Percentiles rank a stretch among this genome's conserved stretches.
phyloP scores from a whole-genome alignment of 2,888 invertebrate genomes.

The Pheosia gnoma region DNA sequence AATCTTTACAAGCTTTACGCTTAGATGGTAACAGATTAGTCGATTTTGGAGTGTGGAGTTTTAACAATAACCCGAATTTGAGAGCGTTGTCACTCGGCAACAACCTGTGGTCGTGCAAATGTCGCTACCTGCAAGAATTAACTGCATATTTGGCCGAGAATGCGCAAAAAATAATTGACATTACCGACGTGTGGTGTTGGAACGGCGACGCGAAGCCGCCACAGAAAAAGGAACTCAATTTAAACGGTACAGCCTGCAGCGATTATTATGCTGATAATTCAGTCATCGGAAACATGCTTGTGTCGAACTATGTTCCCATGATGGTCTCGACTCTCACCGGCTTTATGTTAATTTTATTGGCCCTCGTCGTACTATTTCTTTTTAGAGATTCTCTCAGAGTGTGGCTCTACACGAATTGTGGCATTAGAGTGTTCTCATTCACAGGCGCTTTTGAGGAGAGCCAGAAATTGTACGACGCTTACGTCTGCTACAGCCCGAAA shows the following conservation, averaged over 20 bases:
- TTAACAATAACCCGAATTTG: conserved; percentile 87
- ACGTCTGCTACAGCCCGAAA: conserved; percentile 95
- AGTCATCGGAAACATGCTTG: conserved; percentile 92
- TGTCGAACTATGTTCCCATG: conserved; percentile 93
- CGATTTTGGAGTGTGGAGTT: conserved; percentile 91
- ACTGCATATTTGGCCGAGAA: conserved; percentile 93
- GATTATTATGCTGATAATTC: conserved; percentile 93
- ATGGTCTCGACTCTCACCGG: conserved; percentile 91
- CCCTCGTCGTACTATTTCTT: conserved; percentile 91
- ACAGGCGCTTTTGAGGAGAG: conserved; percentile 89
- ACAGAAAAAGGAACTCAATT: conserved; percentile 91
- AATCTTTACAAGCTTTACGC: conserved; percentile 90
- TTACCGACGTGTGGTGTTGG: conserved; percentile 92
- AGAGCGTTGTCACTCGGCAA: conserved; percentile 91
- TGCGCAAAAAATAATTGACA: conserved; percentile 90
- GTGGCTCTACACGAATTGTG: conserved; percentile 95
- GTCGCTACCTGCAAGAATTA: conserved; percentile 93
- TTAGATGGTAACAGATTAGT: conserved; percentile 93
- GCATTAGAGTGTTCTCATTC: conserved; percentile 91
- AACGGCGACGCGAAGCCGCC: conserved; percentile 89
- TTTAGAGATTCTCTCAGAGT: conserved; percentile 94
- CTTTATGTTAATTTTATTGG: conserved; percentile 89
- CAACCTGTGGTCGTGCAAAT: conserved; percentile 96
- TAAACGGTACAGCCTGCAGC: conserved; percentile 93
- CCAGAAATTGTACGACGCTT: conserved; percentile 95